Evolutionary conservation across 2,888 invertebrate species (phyloP), one percentile per base, ranked within the genome.

Genomic region (Pterobdella sp.): DNA sequence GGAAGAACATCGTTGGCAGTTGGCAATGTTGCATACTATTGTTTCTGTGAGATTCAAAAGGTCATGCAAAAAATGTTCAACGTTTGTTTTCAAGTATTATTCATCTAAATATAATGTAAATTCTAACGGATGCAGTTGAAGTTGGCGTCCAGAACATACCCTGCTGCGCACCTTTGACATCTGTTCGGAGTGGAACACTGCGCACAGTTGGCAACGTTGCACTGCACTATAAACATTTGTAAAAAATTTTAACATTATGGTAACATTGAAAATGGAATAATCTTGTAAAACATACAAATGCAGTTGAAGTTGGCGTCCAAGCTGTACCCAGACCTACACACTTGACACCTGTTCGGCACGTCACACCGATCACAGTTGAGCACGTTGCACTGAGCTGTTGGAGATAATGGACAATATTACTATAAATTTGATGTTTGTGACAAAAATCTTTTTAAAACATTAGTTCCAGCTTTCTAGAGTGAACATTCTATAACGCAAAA

Each of bases 131-230:
- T 32, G 42, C 68, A 68, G n/a, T 70, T 70, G 29, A 18, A 22
- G 56, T 70, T 63, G 29, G 26, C n/a, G 52, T 63, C 63, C 29
- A 69, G 22, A n/a, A 0, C 49, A 63, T 60, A 71, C 0, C 71
- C 71, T 29, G n/a, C n/a, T 34, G 31, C 36, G 35, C 71, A 71
- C 18, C 14, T 7, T 7, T 14, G 32, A 63, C 71, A 71, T 35
- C 31, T 31, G 36, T 60, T 52, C 4, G 71, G 71, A 71, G 71
- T 56, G 2, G 34, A 18, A 29, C 71, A 71, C 22, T 34, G 32
- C 63, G 26, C 34, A 34, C 71, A 71, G 63, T 71, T 71, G 18
- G 60, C 56, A 14, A 71, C 71, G 63, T 63, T 71, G 71, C 71
- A 71, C 37, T 63, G 71, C 1, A n/a, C 71, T 71, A 37, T n/a